Percentiles rank a stretch among this genome's conserved stretches.
Conservation (phyloP, 2,888 invertebrate species). For the Muscina levida region DNA sequence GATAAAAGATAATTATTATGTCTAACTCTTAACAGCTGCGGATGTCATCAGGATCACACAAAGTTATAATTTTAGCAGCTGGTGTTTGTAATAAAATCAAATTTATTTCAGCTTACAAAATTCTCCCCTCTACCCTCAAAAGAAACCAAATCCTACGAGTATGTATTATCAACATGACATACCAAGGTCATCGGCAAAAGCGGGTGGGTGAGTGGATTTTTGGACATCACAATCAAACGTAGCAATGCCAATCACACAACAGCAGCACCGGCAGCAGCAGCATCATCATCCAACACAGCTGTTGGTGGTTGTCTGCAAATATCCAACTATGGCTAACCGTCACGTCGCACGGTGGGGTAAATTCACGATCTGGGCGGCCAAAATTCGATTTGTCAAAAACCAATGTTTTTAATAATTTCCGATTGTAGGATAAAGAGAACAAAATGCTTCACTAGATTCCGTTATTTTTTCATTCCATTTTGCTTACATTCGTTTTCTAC, state of each 20-base stretch:
- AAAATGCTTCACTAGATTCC: no score
- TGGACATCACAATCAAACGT: background rate
- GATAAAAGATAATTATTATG: no score
- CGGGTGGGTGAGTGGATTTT: conserved; percentile 11
- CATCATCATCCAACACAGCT: conserved; percentile 6
- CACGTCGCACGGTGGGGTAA: no score
- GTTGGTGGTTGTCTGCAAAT: conserved; percentile 20
- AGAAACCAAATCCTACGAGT: no score
- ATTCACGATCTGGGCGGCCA: no score
- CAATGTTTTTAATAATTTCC: no score
- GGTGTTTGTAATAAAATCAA: background rate
- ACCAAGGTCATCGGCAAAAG: background rate
- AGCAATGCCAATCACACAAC: background rate
- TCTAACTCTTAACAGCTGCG: no score
- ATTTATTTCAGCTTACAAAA: background rate
- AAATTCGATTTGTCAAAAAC: no score
- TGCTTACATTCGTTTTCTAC: no score
- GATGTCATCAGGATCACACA: no score
- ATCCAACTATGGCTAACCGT: background rate
- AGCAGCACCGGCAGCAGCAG: background rate
- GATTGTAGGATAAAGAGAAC: no score
- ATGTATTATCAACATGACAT: conserved; percentile 7
- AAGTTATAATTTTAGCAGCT: background rate
- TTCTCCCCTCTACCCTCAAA: conserved; percentile 5
- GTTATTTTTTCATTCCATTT: no score